Conservation (phyloP, 35 echinoderm and acorn worm species). For the Stichopus chloronotus region DNA sequence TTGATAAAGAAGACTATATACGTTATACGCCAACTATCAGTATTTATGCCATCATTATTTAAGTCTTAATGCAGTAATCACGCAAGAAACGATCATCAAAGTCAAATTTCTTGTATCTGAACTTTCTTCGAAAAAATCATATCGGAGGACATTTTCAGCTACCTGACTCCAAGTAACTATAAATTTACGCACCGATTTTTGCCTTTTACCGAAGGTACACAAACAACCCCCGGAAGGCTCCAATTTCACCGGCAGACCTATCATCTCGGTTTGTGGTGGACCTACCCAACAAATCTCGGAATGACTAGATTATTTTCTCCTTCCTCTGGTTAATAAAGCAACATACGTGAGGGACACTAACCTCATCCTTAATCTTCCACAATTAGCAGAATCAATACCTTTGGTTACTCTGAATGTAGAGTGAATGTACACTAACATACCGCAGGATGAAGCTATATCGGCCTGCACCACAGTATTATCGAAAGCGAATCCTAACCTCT, state of each 20-base stretch:
- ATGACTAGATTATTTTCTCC: slow-evolving; percentile 9
- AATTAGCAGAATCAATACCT: neutral
- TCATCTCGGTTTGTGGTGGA: neutral
- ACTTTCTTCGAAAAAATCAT: neutral
- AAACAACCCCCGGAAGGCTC: neutral
- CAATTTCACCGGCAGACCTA: too few relatives aligned
- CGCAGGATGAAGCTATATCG: neutral
- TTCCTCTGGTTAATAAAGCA: neutral
- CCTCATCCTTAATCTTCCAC: neutral
- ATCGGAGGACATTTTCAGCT: neutral
- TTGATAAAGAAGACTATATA: neutral
- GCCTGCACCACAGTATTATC: too few relatives aligned
- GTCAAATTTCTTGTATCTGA: neutral
- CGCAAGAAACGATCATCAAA: neutral
- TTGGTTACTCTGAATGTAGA: neutral
- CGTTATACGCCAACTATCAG: neutral
- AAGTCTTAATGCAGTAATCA: neutral
- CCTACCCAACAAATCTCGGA: neutral
- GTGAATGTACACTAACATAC: neutral
- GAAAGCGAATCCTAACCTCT: neutral
- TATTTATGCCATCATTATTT: neutral
- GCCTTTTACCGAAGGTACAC: neutral
- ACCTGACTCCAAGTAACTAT: neutral
- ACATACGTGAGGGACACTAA: neutral
- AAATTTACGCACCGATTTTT: neutral